phyloP scores from a whole-genome alignment of 1,140 invertebrate genomes.

The Capitella teleta region DNA sequence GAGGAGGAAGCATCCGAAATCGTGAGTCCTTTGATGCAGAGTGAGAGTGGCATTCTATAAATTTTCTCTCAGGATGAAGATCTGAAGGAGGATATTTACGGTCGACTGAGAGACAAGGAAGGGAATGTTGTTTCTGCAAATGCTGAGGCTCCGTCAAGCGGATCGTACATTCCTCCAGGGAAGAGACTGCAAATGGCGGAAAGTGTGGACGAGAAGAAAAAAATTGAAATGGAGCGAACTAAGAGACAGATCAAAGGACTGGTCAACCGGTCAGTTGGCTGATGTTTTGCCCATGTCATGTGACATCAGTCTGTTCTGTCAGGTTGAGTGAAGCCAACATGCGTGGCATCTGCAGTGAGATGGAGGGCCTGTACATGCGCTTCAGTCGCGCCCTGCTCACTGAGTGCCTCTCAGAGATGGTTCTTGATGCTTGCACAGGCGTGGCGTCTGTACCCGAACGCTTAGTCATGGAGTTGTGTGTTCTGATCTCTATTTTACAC shows the following conservation, averaged over 20 bases:
- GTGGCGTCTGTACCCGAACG: slow-evolving; percentile 59
- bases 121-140: slow-evolving; percentile 59
- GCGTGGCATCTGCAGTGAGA: slow-evolving; percentile 60
- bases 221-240: slow-evolving; percentile 52
- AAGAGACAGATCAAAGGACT: slow-evolving; percentile 65
- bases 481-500: slow-evolving; percentile 72
- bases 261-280: not conserved
- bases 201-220: slow-evolving; percentile 45
- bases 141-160: slow-evolving; percentile 27
- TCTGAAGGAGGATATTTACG: slow-evolving; percentile 87
- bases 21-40: slow-evolving; percentile 10
- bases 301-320: no score
- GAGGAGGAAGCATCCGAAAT: slow-evolving; percentile 8
- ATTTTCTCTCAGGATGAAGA: slow-evolving; percentile 14
- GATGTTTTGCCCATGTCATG: no score
- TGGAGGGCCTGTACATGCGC: slow-evolving; percentile 41
- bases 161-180: slow-evolving; percentile 73
- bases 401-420: slow-evolving; percentile 56
- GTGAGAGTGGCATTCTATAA: slow-evolving; percentile 16
- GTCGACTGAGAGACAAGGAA: slow-evolving; percentile 63
- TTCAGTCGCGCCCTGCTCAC: slow-evolving; percentile 62
- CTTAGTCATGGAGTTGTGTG: slow-evolving; percentile 69
- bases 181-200: slow-evolving; percentile 47
- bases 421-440: slow-evolving; percentile 56
- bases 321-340: slow-evolving; percentile 73